These are phyloP conservation scores for Dexiosoma caninum DNA, from an alignment of 2,888 invertebrate species.

Conservation along the genomic window DNA sequence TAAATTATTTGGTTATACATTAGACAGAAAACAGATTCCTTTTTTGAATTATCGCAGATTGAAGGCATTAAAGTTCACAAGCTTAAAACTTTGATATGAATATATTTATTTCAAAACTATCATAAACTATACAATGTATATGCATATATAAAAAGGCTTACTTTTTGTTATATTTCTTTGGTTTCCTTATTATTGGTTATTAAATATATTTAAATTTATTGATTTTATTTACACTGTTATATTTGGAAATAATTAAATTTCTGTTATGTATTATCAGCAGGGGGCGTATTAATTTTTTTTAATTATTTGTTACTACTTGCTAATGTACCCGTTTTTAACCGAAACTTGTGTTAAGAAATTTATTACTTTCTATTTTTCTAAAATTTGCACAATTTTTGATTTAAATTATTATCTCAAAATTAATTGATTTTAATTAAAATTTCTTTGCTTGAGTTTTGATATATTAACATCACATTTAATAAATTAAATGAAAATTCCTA, in stretches of 20 bases:
- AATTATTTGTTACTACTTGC: slow-evolving; percentile 9
- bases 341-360: slow-evolving; percentile 71
- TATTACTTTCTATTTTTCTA: slow-evolving; percentile 14
- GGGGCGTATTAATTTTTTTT: background rate
- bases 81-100: too few species aligned
- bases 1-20: too few species aligned
- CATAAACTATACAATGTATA: too few species aligned
- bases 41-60: too few species aligned
- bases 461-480: slow-evolving; percentile 32
- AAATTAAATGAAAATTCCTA: slow-evolving; percentile 17
- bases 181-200: background rate
- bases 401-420: slow-evolving; percentile 7
- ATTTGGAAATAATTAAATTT: too few species aligned
- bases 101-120: too few species aligned
- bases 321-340: slow-evolving; percentile 71
- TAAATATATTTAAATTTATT: background rate
- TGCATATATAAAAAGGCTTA: too few species aligned
- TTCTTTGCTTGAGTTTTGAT: slow-evolving; percentile 28
- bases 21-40: too few species aligned
- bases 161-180: background rate
- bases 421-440: slow-evolving; percentile 21
- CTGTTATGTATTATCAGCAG: too few species aligned
- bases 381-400: slow-evolving; percentile 10
- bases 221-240: background rate
- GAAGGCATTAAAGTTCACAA: too few species aligned